Conservation (phyloP, 2,888 invertebrate genomes). For the Timandra comae region DNA sequence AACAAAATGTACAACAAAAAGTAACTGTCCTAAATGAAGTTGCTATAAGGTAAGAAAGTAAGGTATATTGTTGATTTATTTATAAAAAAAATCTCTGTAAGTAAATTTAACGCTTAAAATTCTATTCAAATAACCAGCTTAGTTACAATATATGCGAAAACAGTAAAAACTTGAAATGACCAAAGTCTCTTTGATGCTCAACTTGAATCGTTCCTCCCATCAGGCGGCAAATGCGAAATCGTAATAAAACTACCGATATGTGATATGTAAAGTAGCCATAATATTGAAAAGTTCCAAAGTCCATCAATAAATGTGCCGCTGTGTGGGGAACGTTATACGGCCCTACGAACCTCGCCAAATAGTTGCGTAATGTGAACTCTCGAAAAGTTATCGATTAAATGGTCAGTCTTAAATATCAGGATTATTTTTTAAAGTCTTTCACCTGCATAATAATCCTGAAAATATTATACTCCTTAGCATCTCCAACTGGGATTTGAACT, state of each 20-base stretch:
- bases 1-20: too few relatives aligned
- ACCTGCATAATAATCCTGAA: too few relatives aligned
- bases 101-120: too few relatives aligned
- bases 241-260: constrained; percentile 73
- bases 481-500: too few relatives aligned
- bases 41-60: too few relatives aligned
- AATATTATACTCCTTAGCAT: too few relatives aligned
- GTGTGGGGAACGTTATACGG: constrained; percentile 52
- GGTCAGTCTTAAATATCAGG: too few relatives aligned
- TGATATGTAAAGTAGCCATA: constrained; percentile 75
- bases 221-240: constrained; percentile 76
- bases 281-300: constrained; percentile 76
- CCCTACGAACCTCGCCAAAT: constrained; percentile 11
- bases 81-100: too few relatives aligned
- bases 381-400: constrained; percentile 9
- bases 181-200: constrained; percentile 31
- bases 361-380: not conserved
- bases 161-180: constrained; percentile 27
- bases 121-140: too few relatives aligned
- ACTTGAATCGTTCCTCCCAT: constrained; percentile 55
- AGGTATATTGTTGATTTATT: too few relatives aligned
- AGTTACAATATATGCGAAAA: constrained; percentile 16
- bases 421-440: too few relatives aligned
- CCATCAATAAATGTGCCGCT: constrained; percentile 73
- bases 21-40: too few relatives aligned